Conservation (phyloP, 2,113 vertebrate genomes). For the Gallinago media region DNA sequence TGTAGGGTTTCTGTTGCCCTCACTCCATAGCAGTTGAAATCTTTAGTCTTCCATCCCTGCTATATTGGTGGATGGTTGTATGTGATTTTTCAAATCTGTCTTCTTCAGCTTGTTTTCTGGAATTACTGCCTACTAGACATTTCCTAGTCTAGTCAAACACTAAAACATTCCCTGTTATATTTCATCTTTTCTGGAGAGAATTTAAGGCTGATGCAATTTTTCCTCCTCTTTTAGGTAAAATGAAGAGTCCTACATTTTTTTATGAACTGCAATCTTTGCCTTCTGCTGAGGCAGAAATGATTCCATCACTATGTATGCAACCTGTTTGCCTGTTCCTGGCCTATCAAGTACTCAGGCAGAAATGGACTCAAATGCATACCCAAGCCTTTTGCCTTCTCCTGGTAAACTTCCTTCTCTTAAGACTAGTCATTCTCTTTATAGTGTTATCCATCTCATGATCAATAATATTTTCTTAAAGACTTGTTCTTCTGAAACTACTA, state of each 20-base stretch:
- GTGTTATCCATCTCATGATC: rapidly evolving
- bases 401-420: neutral
- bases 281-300: neutral
- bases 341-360: neutral
- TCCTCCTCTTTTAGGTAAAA: neutral
- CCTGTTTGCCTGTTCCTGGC: neutral
- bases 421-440: neutral
- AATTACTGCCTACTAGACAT: neutral
- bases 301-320: neutral
- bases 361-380: neutral
- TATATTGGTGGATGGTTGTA: neutral
- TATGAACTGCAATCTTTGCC: neutral
- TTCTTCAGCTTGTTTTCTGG: neutral
- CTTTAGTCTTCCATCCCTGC: neutral
- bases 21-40: neutral
- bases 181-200: neutral
- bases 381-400: neutral
- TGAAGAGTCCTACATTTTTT: neutral
- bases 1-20: neutral
- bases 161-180: neutral
- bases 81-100: neutral
- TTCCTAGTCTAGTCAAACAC: neutral
- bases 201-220: neutral
- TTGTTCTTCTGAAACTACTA: neutral
- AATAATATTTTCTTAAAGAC: neutral